Percentiles rank a stretch among this genome's conserved stretches.
phyloP scores from a whole-genome alignment of 2,797 vertebrate species.

The Takifugu ocellatus region DNA sequence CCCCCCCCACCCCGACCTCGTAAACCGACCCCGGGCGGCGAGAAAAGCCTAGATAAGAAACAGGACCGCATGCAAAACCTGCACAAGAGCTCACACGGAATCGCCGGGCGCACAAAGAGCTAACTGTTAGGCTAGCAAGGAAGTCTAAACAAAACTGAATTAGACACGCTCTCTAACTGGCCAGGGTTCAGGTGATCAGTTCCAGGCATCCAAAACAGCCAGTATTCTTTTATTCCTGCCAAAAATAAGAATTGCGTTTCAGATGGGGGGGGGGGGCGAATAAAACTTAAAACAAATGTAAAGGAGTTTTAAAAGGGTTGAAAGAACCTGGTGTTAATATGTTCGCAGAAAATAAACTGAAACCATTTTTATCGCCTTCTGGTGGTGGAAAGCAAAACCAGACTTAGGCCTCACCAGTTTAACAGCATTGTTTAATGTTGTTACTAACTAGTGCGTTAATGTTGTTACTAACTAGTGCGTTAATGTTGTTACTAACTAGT shows the following conservation, averaged over 20 bases:
- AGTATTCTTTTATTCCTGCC: background rate
- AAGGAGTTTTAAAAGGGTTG: too few relatives aligned
- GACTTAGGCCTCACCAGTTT: too few relatives aligned
- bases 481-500: too few relatives aligned
- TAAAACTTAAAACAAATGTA: too few relatives aligned
- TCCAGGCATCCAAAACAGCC: slow-evolving; percentile 1
- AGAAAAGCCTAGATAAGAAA: slow-evolving; percentile 51
- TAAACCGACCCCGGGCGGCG: background rate
- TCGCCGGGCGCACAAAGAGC: slow-evolving; percentile 47
- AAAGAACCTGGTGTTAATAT: too few relatives aligned
- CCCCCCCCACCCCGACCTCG: background rate
- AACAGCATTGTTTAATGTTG: too few relatives aligned
- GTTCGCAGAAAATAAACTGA: too few relatives aligned
- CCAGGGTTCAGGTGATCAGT: slow-evolving; percentile 12
- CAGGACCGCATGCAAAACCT: slow-evolving; percentile 49
- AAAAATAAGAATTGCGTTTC: background rate
- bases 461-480: too few relatives aligned
- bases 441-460: too few relatives aligned
- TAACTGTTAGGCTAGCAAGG: slow-evolving; percentile 43
- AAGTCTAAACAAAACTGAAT: slow-evolving; percentile 40
- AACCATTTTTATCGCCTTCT: too few relatives aligned
- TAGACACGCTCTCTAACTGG: slow-evolving; percentile 15
- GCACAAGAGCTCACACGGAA: slow-evolving; percentile 35
- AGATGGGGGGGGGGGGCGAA: too few relatives aligned
- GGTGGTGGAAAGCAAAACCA: too few relatives aligned